phyloP scores from a whole-genome alignment of 2,113 vertebrate species.

The Miniopterus natalensis region DNA sequence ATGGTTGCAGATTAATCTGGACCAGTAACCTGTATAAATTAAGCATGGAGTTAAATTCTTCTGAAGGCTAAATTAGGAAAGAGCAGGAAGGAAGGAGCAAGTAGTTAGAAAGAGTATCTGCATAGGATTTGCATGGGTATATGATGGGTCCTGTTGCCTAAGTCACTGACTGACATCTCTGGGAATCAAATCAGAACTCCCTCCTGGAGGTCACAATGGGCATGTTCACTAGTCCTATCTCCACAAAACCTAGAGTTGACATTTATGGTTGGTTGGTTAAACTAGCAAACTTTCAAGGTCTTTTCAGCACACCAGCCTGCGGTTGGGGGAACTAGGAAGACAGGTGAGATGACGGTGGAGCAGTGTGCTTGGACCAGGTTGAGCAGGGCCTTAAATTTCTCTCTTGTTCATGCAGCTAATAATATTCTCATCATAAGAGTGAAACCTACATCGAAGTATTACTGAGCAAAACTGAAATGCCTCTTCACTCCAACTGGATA shows the following conservation, averaged over 20 bases:
- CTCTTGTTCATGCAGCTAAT: not conserved
- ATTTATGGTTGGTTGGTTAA: not conserved
- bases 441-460: not conserved
- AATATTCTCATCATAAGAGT: not conserved
- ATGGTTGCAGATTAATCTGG: not conserved
- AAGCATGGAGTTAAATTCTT: not conserved
- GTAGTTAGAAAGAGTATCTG: not conserved
- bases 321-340: not conserved
- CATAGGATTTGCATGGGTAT: not conserved
- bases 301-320: not conserved
- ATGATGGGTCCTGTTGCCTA: not conserved
- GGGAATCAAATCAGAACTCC: not conserved
- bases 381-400: not conserved
- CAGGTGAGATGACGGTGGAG: not conserved
- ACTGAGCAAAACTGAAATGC: not conserved
- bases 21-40: not conserved
- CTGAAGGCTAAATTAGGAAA: not conserved
- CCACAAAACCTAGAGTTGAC: not conserved
- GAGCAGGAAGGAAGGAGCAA: not conserved
- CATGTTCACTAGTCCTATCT: not conserved
- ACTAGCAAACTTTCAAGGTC: not conserved
- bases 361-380: not conserved
- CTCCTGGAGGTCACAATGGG: not conserved
- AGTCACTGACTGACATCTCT: not conserved
- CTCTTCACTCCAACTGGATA: not conserved